phyloP scores from a whole-genome alignment of 2,113 vertebrate genomes.

The Burhinus oedicnemus region DNA sequence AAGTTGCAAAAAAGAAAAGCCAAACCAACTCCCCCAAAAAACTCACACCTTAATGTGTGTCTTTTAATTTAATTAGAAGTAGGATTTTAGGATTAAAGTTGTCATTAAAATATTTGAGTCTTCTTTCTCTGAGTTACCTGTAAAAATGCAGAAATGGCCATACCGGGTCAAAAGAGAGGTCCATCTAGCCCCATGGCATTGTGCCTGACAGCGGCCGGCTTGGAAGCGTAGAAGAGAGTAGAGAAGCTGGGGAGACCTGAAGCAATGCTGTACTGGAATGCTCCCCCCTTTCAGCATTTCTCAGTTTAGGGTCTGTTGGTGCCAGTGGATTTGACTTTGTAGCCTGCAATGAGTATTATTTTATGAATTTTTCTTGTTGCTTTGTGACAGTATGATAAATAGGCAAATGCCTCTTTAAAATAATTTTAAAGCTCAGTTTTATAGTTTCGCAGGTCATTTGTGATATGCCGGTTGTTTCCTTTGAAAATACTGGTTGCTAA shows the following conservation, averaged over 20 bases:
- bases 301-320: not conserved
- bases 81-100: not conserved
- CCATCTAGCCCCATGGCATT: accelerated
- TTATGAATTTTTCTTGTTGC: not conserved
- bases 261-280: not conserved
- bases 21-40: accelerated
- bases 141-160: not conserved
- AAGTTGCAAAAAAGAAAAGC: not conserved
- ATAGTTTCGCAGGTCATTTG: not conserved
- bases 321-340: not conserved
- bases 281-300: not conserved
- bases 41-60: not conserved
- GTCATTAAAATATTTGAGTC: not conserved
- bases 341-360: not conserved
- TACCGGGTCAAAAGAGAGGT: not conserved
- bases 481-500: not conserved
- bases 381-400: not conserved
- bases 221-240: not conserved
- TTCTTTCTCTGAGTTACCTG: not conserved
- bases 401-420: not conserved
- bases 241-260: not conserved
- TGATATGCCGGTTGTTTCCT: not conserved
- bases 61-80: not conserved
- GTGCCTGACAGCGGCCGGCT: not conserved
- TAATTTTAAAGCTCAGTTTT: not conserved